Base-by-base conservation (phyloP, 2,797 vertebrate genomes). In the Sebastes variabilis region DNA sequence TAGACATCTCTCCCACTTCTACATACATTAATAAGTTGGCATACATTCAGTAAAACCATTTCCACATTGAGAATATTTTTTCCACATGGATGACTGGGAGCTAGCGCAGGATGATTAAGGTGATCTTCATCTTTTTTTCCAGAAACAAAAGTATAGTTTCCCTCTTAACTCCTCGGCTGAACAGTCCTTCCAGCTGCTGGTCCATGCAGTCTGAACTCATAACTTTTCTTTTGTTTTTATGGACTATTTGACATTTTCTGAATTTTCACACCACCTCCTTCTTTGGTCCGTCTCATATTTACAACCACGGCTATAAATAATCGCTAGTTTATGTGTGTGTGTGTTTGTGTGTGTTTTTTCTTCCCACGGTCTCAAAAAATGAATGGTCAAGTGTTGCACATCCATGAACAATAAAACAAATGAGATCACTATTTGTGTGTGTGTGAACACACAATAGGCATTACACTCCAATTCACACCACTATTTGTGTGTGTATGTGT, bases 221-320 rank as follows among this genome's bases (percentile, higher is more conserved):
- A 46, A 81, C 59, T 62, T 32, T 24, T 68, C 56, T 49, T 49
- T 20, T 20, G 46, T 49, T 49, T 52, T 46, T 27, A 64, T 59
- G 25, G 30, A 75, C 27, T 70, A 66, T 29, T 68, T 75, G 11
- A 58, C 72, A 42, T 68, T 82, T 80, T 3, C 18, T 8, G 67
- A 81, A 61, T 62, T 56, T 82, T 66, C 70, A 71, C 29, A 60
- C 38, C 62, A 16, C 66, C 25, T 61, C 42, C 75, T 55, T 55
- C 65, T 86, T 90, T 92, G 88, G 89, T 91, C 91, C 75, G 0
- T 83, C 36, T 74, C 36, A 69, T 88, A 90, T 88, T 87, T 89
- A 92, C 86, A 92, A 80, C 75, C 42, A 74, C 20, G 3, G 46
- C 73, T 62, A 90, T 62, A 80, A 78, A 84, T 75, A 79, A 42